A percentile compares a stretch with the other conserved stretches of the same genome.
phyloP scores from a whole-genome alignment of 2,797 vertebrate species.

The Rhodeus uyekii region DNA sequence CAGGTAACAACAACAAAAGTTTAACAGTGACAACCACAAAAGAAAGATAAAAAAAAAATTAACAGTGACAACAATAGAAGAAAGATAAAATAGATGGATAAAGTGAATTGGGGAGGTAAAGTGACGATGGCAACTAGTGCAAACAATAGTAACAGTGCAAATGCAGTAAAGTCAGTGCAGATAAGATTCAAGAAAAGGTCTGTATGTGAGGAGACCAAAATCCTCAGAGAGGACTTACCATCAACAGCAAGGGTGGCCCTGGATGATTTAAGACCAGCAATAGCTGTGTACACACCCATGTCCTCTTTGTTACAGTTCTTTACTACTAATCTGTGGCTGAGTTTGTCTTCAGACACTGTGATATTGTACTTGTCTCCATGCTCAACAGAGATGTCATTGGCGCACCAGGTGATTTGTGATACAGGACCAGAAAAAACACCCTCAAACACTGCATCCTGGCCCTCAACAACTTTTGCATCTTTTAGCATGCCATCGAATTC shows the following conservation, averaged over 20 bases:
- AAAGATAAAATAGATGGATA: too few species aligned
- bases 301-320: constrained; percentile 74
- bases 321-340: constrained; percentile 80
- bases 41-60: too few species aligned
- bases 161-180: too few species aligned
- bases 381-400: constrained; percentile 69
- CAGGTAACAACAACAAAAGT: too few species aligned
- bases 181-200: too few species aligned
- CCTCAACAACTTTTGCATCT: constrained; percentile 72
- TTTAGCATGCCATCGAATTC: constrained; percentile 74
- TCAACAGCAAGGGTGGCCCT: constrained; percentile 83
- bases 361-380: constrained; percentile 79
- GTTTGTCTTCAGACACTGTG: constrained; percentile 78
- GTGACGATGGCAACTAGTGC: too few species aligned
- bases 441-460: constrained; percentile 76
- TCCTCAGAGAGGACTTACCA: too few species aligned
- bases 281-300: constrained; percentile 79
- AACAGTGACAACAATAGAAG: too few species aligned
- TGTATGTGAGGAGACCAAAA: too few species aligned
- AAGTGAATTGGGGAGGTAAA: too few species aligned
- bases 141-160: too few species aligned
- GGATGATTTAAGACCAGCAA: constrained; percentile 75
- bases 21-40: too few species aligned
- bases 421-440: constrained; percentile 80
- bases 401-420: constrained; percentile 79